Percentiles rank a stretch among this genome's conserved stretches.
Conservation (phyloP, 2,888 invertebrate genomes). For the Drosophila nigricruria region DNA sequence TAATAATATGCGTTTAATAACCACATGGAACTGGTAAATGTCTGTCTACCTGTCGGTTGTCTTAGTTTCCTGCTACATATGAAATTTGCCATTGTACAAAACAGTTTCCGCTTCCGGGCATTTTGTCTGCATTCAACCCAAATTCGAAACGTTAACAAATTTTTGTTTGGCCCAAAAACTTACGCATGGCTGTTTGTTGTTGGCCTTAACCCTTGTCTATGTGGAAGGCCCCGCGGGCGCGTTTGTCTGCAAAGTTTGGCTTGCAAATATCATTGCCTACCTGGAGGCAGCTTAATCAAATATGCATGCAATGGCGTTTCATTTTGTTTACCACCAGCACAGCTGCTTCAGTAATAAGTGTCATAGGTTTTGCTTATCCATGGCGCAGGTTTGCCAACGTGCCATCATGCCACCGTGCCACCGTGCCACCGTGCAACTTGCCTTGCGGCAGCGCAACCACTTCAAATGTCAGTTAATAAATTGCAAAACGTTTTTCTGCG, state of each 20-base stretch:
- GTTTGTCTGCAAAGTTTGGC: conserved; percentile 68
- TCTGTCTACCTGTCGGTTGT: conserved; percentile 23
- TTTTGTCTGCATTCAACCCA: conserved; percentile 46
- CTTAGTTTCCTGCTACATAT: conserved; percentile 44
- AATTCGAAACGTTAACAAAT: conserved; percentile 38
- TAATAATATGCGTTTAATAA: conserved; percentile 55
- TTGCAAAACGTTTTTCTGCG: conserved; percentile 74
- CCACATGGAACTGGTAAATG: conserved; percentile 27
- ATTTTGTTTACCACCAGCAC: conserved; percentile 44
- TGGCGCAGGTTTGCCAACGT: conserved; percentile 25
- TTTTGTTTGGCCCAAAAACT: conserved; percentile 56
- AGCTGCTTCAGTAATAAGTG: conserved; percentile 63
- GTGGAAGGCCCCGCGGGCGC: conserved; percentile 47
- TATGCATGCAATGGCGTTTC: conserved; percentile 61
- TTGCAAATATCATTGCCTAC: conserved; percentile 68
- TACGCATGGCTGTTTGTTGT: conserved; percentile 54
- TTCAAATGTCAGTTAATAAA: conserved; percentile 76
- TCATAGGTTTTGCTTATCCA: conserved; percentile 57
- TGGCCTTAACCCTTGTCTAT: conserved; percentile 45
- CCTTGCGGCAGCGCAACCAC: conserved; percentile 38
- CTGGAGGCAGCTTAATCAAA: conserved; percentile 67
- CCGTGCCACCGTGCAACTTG: background rate
- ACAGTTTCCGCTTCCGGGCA: conserved; percentile 66
- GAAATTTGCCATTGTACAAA: conserved; percentile 61
- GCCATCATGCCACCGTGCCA: no score